Evolutionary conservation across 2,797 vertebrate species (phyloP).

Genomic region (Denticeps clupeoides): DNA sequence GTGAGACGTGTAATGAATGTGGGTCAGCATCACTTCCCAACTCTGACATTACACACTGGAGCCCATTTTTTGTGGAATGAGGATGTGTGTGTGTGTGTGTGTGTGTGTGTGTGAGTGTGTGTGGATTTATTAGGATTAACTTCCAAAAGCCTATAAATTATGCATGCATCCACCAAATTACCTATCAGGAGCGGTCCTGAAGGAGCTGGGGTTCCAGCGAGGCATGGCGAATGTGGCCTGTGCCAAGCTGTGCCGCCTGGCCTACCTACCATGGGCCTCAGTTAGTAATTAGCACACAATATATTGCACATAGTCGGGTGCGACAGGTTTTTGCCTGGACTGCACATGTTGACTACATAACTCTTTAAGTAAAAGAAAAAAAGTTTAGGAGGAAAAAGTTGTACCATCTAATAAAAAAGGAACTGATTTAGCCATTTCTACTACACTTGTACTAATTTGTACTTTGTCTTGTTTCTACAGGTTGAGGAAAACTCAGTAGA

Average conservation of each 20-base stretch:
- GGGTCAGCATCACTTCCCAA: slow-evolving; percentile 37
- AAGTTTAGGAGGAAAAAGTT: too few relatives aligned
- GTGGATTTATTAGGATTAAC: slow-evolving; percentile 67
- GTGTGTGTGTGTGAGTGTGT: too few relatives aligned
- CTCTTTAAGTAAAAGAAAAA: too few relatives aligned
- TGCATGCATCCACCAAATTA: slow-evolving; percentile 57
- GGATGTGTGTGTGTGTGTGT: too few relatives aligned
- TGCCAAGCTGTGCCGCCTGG: slow-evolving; percentile 8
- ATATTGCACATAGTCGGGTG: background rate
- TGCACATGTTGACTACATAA: too few relatives aligned
- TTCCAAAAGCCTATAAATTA: slow-evolving; percentile 60
- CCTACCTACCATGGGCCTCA: slow-evolving; percentile 11
- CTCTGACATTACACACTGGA: too few relatives aligned
- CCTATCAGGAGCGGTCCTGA: slow-evolving; percentile 47
- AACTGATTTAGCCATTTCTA: too few relatives aligned
- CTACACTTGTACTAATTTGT: too few relatives aligned
- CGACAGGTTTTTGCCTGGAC: too few relatives aligned
- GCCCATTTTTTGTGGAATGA: too few relatives aligned
- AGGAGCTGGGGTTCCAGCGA: slow-evolving; percentile 34
- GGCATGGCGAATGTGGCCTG: slow-evolving; percentile 24
- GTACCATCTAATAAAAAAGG: too few relatives aligned
- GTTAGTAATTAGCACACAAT: slow-evolving; percentile 11
- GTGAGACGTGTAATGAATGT: slow-evolving; percentile 32
- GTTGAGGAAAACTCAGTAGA: background rate
- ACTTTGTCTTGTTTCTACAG: background rate